phyloP scores from a whole-genome alignment of 2,888 invertebrate species.

The Drosophila atripex region DNA sequence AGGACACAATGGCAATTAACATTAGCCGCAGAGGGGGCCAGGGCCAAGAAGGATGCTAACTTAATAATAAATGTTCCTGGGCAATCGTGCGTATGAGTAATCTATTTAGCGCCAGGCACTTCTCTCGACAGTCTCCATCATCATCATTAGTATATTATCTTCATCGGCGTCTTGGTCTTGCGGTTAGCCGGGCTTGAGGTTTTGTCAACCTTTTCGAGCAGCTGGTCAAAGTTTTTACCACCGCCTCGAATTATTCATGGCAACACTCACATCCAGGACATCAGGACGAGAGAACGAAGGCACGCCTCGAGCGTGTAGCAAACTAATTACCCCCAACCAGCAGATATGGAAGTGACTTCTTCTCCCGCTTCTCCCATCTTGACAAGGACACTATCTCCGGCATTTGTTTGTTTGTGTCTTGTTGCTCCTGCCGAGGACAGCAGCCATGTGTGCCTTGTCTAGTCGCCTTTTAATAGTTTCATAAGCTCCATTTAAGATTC shows the following conservation, averaged over 20 bases:
- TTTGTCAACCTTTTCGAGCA: slow-evolving; percentile 47
- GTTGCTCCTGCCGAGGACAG: slow-evolving; percentile 25
- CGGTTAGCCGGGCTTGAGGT: slow-evolving; percentile 48
- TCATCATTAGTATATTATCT: slow-evolving; percentile 35
- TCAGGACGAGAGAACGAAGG: slow-evolving; percentile 33
- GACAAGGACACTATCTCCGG: slow-evolving; percentile 14
- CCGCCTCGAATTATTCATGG: slow-evolving; percentile 72
- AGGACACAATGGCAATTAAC: slow-evolving; percentile 70
- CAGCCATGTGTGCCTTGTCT: slow-evolving; percentile 37
- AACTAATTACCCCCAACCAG: slow-evolving; percentile 70
- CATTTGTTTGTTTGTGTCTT: slow-evolving; percentile 45
- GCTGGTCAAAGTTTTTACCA: slow-evolving; percentile 68
- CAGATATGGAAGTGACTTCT: too few species aligned
- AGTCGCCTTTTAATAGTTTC: slow-evolving; percentile 81
- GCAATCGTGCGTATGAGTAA: slow-evolving; percentile 80
- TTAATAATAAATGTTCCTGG: slow-evolving; percentile 61
- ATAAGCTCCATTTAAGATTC: slow-evolving; percentile 83
- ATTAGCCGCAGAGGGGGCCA: slow-evolving; percentile 52
- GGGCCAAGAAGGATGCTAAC: slow-evolving; percentile 22
- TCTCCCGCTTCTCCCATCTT: neutral
- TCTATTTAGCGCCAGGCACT: slow-evolving; percentile 48
- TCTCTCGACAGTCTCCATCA: slow-evolving; percentile 6
- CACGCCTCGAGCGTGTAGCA: slow-evolving; percentile 73
- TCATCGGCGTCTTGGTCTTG: slow-evolving; percentile 62
- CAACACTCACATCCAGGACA: slow-evolving; percentile 18